Percentiles rank a stretch among this genome's conserved stretches.
phyloP scores from a whole-genome alignment of 2,888 invertebrate genomes.

The Drosophila multiciliata region DNA sequence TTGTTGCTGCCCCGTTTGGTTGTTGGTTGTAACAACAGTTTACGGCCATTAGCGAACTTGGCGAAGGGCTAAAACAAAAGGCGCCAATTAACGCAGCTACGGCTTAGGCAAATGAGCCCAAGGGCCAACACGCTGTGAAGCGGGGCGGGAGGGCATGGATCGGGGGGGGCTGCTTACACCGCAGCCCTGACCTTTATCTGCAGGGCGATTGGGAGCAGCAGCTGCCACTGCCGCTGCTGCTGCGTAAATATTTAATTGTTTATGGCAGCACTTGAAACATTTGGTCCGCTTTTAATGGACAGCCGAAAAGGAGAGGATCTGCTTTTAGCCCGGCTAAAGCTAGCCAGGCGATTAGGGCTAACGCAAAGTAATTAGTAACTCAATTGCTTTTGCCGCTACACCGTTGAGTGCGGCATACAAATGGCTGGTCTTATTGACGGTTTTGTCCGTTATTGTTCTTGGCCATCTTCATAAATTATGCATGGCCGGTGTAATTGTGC shows the following conservation, averaged over 20 bases:
- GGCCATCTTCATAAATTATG: conserved; percentile 63
- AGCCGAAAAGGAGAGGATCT: conserved; percentile 23
- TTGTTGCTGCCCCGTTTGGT: conserved; percentile 20
- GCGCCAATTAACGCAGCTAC: conserved; percentile 76
- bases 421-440: conserved; percentile 67
- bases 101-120: conserved; percentile 61
- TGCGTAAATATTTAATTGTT: conserved; percentile 79
- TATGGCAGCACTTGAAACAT: conserved; percentile 61
- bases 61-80: conserved; percentile 60
- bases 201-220: conserved; percentile 53
- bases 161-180: neutral
- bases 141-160: neutral
- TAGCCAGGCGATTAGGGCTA: conserved; percentile 65
- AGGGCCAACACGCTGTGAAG: conserved; percentile 16
- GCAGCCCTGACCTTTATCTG: conserved; percentile 79
- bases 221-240: conserved; percentile 25
- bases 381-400: conserved; percentile 66
- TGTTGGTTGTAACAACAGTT: conserved; percentile 54
- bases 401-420: conserved; percentile 70
- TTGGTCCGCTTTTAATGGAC: conserved; percentile 73
- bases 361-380: conserved; percentile 78
- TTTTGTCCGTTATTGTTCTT: conserved; percentile 27
- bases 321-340: neutral
- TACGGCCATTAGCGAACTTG: conserved; percentile 67
- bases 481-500: conserved; percentile 49